These are phyloP conservation scores for Mesorhabditis sp. DNA, from an alignment of 2,888 invertebrate genomes.

Conservation along the genomic window DNA sequence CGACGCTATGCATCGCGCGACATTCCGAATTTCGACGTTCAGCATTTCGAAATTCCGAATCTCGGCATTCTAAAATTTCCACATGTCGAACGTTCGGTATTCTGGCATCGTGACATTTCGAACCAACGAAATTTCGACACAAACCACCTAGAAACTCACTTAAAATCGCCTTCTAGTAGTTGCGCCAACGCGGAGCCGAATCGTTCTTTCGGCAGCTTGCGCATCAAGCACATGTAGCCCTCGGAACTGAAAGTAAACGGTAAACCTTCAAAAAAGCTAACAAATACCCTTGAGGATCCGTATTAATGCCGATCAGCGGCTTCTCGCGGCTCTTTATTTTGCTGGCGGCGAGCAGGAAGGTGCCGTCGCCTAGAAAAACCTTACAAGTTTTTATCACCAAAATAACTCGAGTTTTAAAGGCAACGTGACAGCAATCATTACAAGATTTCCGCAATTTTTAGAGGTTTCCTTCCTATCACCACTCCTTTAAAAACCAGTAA, in stretches of 20 bases:
- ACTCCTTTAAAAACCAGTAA: constrained; percentile 8
- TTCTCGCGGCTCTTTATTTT: constrained; percentile 74
- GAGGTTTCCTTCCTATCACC: too few species aligned
- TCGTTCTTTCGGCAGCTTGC: constrained; percentile 69
- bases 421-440: too few species aligned
- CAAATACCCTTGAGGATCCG: constrained; percentile 73
- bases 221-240: constrained; percentile 84
- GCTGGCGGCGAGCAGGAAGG: constrained; percentile 87
- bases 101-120: too few species aligned
- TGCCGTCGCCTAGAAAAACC: constrained; percentile 77
- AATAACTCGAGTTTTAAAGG: too few species aligned
- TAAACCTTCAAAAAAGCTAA: background rate
- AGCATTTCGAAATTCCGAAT: too few species aligned
- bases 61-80: background rate
- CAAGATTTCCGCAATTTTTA: too few species aligned
- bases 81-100: too few species aligned
- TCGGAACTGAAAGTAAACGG: constrained; percentile 67
- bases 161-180: constrained; percentile 67
- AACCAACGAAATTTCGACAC: background rate
- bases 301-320: constrained; percentile 94
- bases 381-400: background rate
- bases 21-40: too few species aligned
- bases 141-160: constrained; percentile 59
- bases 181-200: constrained; percentile 69
- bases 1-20: too few species aligned